These are phyloP conservation scores for Columba guinea DNA, from an alignment of 2,797 vertebrate genomes.

Conservation along the genomic window DNA sequence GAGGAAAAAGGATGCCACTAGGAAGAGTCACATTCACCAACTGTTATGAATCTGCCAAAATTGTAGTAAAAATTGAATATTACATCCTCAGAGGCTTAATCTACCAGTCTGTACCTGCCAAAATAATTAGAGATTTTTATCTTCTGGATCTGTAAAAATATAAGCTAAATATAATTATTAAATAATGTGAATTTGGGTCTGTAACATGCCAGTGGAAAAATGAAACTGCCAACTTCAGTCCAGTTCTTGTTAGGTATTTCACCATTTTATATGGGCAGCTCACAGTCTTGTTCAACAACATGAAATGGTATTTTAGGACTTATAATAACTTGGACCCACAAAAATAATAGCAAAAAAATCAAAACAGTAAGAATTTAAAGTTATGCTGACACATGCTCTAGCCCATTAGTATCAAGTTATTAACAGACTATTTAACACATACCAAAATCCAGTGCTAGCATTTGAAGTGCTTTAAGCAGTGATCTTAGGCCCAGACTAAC, in stretches of 20 bases:
- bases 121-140: not conserved
- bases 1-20: not conserved
- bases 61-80: not conserved
- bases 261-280: not conserved
- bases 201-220: not conserved
- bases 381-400: not conserved
- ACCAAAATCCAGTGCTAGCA: not conserved
- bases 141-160: not conserved
- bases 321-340: not conserved
- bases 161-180: not conserved
- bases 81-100: not conserved
- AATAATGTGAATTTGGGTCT: not conserved
- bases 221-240: not conserved
- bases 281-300: not conserved
- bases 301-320: not conserved
- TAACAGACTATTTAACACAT: not conserved
- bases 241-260: not conserved
- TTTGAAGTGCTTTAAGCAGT: not conserved
- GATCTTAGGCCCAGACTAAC: not conserved
- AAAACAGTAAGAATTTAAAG: not conserved
- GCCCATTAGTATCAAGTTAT: not conserved
- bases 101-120: not conserved
- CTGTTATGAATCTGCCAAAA: not conserved
- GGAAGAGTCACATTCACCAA: not conserved
- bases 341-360: not conserved